These are phyloP conservation scores for Actinostola sp. DNA, from an alignment of 92 coral and sea anemone species.

Conservation along the genomic window DNA sequence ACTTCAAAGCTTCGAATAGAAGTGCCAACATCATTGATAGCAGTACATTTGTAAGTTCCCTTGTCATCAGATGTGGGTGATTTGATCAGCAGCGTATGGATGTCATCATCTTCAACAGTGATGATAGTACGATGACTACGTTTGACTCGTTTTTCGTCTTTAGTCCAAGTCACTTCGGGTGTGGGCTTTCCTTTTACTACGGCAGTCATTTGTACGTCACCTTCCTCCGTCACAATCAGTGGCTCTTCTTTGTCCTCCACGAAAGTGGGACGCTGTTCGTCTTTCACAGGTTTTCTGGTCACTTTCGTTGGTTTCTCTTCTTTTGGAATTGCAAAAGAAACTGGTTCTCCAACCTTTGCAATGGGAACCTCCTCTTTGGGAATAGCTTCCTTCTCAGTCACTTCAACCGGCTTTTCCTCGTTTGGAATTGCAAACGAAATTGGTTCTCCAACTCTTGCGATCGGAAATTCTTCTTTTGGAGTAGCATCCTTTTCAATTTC, in stretches of 20 bases:
- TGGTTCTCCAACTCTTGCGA: no score
- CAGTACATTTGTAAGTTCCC: slow-evolving; percentile 46
- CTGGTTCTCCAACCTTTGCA: slow-evolving; percentile 36
- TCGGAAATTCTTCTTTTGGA: not conserved
- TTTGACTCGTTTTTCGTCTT: slow-evolving; percentile 37
- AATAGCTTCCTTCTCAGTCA: no score
- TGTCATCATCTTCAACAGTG: slow-evolving; percentile 35
- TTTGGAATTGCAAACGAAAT: slow-evolving; percentile 10
- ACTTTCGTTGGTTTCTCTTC: slow-evolving; percentile 40
- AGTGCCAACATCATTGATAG: slow-evolving; percentile 40
- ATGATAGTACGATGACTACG: slow-evolving; percentile 18
- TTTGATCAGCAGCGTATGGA: slow-evolving; percentile 38
- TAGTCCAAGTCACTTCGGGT: slow-evolving; percentile 45
- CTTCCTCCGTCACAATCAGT: slow-evolving; percentile 71
- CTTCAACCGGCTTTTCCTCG: no score
- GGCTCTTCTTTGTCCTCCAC: slow-evolving; percentile 34
- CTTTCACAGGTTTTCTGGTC: no score
- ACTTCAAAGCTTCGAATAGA: slow-evolving; percentile 8
- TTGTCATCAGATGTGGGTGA: slow-evolving; percentile 37
- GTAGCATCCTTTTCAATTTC: slow-evolving; percentile 20
- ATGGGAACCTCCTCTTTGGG: slow-evolving; percentile 20
- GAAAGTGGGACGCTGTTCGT: slow-evolving; percentile 21
- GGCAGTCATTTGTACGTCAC: slow-evolving; percentile 64
- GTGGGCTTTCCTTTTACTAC: slow-evolving; percentile 61
- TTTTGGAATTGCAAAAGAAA: slow-evolving; percentile 41